Evolutionary conservation across 1,140 invertebrate species (phyloP).

Genomic region (Drosophila busckii): DNA sequence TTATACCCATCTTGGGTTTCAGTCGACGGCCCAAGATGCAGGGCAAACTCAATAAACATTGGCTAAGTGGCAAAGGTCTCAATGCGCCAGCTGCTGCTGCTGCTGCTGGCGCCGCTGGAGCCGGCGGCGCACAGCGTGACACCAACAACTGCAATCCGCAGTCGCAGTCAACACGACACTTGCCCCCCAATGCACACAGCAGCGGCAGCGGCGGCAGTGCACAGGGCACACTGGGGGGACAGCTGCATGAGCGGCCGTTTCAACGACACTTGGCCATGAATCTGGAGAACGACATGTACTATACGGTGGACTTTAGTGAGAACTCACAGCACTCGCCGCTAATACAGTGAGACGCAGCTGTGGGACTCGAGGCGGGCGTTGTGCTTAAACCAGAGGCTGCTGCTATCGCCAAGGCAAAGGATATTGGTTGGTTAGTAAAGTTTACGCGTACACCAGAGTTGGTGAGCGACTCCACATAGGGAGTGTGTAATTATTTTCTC

Average conservation of each 20-base stretch:
- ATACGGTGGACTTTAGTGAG: slow-evolving; percentile 86
- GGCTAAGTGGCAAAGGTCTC: slow-evolving; percentile 76
- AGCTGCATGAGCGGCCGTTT: slow-evolving; percentile 71
- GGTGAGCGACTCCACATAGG: slow-evolving; percentile 32
- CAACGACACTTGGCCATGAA: slow-evolving; percentile 81
- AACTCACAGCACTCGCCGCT: slow-evolving; percentile 84
- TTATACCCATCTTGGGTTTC: slow-evolving; percentile 77
- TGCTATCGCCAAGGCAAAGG: neutral
- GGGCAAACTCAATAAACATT: slow-evolving; percentile 72
- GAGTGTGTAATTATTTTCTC: slow-evolving; percentile 43
- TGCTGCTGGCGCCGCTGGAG: slow-evolving; percentile 4
- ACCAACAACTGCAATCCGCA: slow-evolving; percentile 19
- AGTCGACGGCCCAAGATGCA: slow-evolving; percentile 69
- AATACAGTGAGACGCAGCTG: slow-evolving; percentile 81
- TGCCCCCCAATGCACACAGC: slow-evolving; percentile 41
- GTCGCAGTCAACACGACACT: slow-evolving; percentile 53
- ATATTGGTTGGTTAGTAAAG: slow-evolving; percentile 68
- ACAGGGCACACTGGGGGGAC: slow-evolving; percentile 62
- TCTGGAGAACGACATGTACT: slow-evolving; percentile 83
- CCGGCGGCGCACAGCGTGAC: slow-evolving; percentile 4
- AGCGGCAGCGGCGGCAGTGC: slow-evolving; percentile 48
- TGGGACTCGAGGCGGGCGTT: neutral
- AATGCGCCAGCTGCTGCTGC: slow-evolving; percentile 52
- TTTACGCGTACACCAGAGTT: slow-evolving; percentile 45
- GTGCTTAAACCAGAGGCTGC: neutral